phyloP scores from a whole-genome alignment of 2,888 invertebrate genomes.

The Brachypalpus laphriformis region DNA sequence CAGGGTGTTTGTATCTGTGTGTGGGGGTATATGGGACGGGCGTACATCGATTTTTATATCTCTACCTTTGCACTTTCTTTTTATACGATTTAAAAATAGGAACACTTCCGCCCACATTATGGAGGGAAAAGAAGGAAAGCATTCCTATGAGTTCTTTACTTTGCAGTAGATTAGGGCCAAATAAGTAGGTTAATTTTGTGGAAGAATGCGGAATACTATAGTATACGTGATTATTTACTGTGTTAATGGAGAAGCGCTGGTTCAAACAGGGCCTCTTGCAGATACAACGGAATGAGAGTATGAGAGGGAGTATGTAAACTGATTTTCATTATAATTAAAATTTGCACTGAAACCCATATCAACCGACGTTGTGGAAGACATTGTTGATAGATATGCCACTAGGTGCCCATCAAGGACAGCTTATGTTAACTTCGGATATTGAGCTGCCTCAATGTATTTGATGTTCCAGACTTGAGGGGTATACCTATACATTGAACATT shows the following conservation, averaged over 20 bases:
- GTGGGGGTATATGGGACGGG: neutral
- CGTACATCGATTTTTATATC: conserved; percentile 46
- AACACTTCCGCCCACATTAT: conserved; percentile 60
- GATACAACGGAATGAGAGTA: neutral
- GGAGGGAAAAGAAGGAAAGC: conserved; percentile 2
- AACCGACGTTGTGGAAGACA: too few species aligned
- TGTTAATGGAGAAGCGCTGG: neutral
- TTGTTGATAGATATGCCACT: neutral
- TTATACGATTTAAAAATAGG: conserved; percentile 65
- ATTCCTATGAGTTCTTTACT: conserved; percentile 56
- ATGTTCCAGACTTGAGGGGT: too few species aligned
- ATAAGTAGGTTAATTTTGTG: conserved; percentile 40
- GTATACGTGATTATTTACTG: neutral
- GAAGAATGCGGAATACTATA: conserved; percentile 9
- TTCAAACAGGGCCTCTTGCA: neutral
- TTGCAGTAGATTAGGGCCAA: conserved; percentile 34
- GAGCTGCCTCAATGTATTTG: neutral
- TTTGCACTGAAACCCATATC: neutral
- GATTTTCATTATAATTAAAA: neutral
- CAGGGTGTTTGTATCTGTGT: neutral
- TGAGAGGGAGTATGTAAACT: neutral
- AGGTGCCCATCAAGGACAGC: neutral
- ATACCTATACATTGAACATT: too few species aligned
- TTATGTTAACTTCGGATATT: neutral
- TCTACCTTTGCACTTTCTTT: conserved; percentile 63